Evolutionary conservation across 2,797 vertebrate genomes (phyloP).

Genomic region (Pitangus sulphuratus): DNA sequence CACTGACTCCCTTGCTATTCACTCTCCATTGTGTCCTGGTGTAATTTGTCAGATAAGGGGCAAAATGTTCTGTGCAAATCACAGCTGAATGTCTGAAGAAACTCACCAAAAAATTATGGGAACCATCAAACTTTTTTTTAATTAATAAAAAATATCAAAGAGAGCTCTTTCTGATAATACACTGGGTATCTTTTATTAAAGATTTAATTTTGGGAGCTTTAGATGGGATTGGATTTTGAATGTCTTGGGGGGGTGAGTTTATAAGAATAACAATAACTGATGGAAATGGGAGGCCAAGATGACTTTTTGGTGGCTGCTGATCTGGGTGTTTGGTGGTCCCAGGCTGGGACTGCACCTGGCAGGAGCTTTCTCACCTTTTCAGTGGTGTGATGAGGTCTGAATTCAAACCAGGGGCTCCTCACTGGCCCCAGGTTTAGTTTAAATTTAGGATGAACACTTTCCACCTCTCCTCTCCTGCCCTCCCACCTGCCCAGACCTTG

Average conservation of each 20-base stretch:
- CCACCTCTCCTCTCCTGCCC: not conserved
- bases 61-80: not conserved
- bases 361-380: not conserved
- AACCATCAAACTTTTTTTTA: not conserved
- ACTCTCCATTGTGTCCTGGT: not conserved
- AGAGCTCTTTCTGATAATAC: not conserved
- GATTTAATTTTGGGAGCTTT: not conserved
- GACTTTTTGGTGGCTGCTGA: not conserved
- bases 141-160: not conserved
- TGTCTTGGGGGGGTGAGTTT: fast-evolving
- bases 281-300: not conserved
- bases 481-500: not conserved
- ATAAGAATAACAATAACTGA: not conserved
- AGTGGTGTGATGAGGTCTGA: not conserved
- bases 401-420: not conserved
- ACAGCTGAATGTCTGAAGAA: not conserved
- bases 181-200: not conserved
- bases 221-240: not conserved
- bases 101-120: conserved; percentile 3
- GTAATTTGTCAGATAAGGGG: not conserved
- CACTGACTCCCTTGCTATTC: not conserved
- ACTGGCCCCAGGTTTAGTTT: not conserved
- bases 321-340: not conserved
- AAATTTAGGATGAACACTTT: not conserved
- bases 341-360: not conserved